Base-by-base conservation (phyloP, 2,113 vertebrate species). In the Ceyx margarethae region DNA sequence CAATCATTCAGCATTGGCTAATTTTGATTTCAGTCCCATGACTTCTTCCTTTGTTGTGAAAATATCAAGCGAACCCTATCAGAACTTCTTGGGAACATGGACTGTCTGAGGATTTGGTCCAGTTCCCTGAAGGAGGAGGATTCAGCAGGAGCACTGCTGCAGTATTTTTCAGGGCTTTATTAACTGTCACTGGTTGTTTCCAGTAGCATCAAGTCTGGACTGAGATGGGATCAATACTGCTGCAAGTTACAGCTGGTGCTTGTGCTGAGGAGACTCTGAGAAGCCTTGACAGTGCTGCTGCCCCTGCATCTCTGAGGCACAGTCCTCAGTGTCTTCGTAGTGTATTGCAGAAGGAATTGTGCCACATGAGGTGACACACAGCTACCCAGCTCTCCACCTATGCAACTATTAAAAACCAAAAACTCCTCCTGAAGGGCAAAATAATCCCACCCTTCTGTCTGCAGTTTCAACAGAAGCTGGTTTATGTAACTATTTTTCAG, bases 1-100 rank as follows among this genome's bases (percentile, higher is more conserved):
- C 75, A 66, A 62, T 56, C 64, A 53, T 9, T 50, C 82, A 66
- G 73, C 91, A 95, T 54, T 85, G 69, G 81, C 85, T 72, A 71
- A 71, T 89, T 89, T 82, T 79, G 69, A 77, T 80, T 76, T 26
- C 33, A 91, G 72, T 77, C 87, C 85, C 87, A 95, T 71, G 67
- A 94, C 76, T 90, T 82, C 51, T 28, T 76, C 50, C 56, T 82
- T 71, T 58, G 28, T 73, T 91, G 67, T 68, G 79, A 89, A 92
- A 92, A 87, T 62, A 92, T 10, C 81, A 61, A 93, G 78, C 16
- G 6, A 92, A 35, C 81, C 81, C 4, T 65, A 82, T 48, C 84
- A 87, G 87, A 87, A 67, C 45, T 61, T 61, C 79, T 71, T 9
- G 74, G 82, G 60, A 94, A 85, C 51, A 50, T 0, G 16, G 48